Evolutionary conservation across 2,113 vertebrate species (phyloP).

Genomic region (Leiothrix lutea): DNA sequence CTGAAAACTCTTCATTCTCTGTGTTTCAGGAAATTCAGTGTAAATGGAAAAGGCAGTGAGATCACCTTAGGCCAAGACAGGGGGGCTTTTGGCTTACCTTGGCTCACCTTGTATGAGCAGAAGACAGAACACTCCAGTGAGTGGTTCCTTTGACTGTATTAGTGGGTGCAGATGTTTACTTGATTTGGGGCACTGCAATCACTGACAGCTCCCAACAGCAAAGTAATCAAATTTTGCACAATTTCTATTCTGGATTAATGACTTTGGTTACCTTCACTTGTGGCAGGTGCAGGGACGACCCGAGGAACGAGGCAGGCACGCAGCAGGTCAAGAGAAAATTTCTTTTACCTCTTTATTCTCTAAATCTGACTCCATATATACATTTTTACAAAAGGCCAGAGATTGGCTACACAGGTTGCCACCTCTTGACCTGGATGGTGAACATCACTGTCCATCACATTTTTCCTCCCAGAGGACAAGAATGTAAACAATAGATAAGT

Average conservation of each 20-base stretch:
- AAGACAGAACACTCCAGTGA: neutral
- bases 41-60: neutral
- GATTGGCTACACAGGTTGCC: too few species aligned
- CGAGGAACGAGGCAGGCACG: too few species aligned
- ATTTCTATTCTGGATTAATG: neutral
- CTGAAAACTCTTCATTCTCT: neutral
- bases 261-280: neutral
- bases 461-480: too few species aligned
- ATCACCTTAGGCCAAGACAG: neutral
- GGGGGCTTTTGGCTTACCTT: neutral
- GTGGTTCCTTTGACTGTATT: neutral
- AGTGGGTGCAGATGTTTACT: neutral
- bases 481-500: too few species aligned
- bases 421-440: too few species aligned
- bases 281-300: too few species aligned
- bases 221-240: neutral
- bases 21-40: neutral
- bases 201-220: neutral
- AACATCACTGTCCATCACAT: too few species aligned
- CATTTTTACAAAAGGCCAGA: too few species aligned
- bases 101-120: neutral
- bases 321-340: too few species aligned
- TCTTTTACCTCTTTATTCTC: too few species aligned
- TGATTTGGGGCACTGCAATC: neutral
- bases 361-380: too few species aligned